A percentile compares a stretch with the other conserved stretches of the same genome.
phyloP scores from a whole-genome alignment of 2,888 invertebrate genomes.

The Drosophila prostipennis region DNA sequence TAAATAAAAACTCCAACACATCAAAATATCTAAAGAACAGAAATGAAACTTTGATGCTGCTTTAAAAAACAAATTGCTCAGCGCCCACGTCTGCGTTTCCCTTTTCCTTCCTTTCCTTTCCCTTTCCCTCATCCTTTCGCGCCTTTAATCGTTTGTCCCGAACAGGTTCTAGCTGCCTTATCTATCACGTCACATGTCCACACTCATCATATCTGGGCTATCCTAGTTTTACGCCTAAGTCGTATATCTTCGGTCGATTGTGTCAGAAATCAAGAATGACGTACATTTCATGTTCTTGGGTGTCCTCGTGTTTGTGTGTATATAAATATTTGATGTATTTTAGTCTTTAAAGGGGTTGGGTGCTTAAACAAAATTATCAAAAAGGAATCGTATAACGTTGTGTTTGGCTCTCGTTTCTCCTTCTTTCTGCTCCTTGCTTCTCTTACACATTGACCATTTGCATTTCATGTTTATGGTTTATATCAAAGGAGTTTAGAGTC shows the following conservation, averaged over 20 bases:
- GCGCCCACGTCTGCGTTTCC: conserved; percentile 21
- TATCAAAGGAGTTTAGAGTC: conserved; percentile 82
- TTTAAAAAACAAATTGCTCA: conserved; percentile 47
- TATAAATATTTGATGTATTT: conserved; percentile 39
- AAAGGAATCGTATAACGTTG: conserved; percentile 77
- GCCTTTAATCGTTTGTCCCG: not conserved
- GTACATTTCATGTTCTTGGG: conserved; percentile 13
- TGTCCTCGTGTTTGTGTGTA: conserved; percentile 13
- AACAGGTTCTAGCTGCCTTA: conserved; percentile 29
- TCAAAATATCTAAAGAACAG: conserved; percentile 26
- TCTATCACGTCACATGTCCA: conserved; percentile 21
- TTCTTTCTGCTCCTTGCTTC: conserved; percentile 4
- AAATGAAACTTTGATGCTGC: conserved; percentile 64
- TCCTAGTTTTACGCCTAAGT: conserved; percentile 34
- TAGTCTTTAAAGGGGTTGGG: conserved; percentile 48
- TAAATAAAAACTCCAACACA: conserved; percentile 47
- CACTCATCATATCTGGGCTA: conserved; percentile 10
- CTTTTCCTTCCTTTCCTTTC: no score
- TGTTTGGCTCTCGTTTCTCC: conserved; percentile 58
- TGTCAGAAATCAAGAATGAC: conserved; percentile 16
- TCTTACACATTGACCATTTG: conserved; percentile 46
- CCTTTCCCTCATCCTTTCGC: not conserved
- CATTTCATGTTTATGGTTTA: conserved; percentile 56
- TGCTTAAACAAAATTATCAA: conserved; percentile 56
- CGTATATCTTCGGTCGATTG: conserved; percentile 38